These are phyloP conservation scores for Ceyx cyanopectus DNA, from an alignment of 2,113 vertebrate species.

Conservation along the genomic window DNA sequence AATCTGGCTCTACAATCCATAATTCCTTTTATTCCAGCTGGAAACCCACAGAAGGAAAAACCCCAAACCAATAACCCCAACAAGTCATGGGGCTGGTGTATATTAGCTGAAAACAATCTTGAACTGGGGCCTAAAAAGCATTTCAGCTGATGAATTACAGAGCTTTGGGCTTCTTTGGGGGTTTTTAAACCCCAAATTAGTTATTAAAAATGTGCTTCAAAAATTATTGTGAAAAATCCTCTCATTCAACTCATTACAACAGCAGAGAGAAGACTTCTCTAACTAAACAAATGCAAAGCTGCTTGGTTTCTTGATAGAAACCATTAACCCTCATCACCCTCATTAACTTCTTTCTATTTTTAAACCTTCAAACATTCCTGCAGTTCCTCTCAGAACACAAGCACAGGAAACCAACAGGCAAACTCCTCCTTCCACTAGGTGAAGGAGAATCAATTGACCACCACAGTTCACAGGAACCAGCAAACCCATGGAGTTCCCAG, in stretches of 20 bases:
- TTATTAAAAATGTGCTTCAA: background rate
- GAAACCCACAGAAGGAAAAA: background rate
- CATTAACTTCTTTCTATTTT: constrained; percentile 63
- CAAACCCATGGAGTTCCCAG: background rate
- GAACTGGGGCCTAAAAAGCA: background rate
- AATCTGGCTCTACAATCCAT: background rate
- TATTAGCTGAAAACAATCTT: background rate
- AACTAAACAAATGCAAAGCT: constrained; percentile 37
- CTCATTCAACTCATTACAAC: background rate
- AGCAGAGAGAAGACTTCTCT: background rate
- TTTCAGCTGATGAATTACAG: background rate
- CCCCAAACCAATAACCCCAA: background rate
- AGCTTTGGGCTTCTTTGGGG: rapidly evolving
- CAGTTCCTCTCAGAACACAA: background rate
- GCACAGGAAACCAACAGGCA: background rate
- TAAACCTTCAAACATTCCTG: background rate
- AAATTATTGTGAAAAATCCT: background rate
- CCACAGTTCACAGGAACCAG: background rate
- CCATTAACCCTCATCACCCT: constrained; percentile 52
- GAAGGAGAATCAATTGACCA: background rate
- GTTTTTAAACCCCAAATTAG: background rate
- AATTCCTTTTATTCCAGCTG: background rate
- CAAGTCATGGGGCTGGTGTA: background rate
- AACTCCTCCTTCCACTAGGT: background rate
- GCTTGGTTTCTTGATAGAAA: constrained; percentile 33